These are phyloP conservation scores for Leucozona laternaria DNA, from an alignment of 2,888 invertebrate genomes.

Conservation along the genomic window DNA sequence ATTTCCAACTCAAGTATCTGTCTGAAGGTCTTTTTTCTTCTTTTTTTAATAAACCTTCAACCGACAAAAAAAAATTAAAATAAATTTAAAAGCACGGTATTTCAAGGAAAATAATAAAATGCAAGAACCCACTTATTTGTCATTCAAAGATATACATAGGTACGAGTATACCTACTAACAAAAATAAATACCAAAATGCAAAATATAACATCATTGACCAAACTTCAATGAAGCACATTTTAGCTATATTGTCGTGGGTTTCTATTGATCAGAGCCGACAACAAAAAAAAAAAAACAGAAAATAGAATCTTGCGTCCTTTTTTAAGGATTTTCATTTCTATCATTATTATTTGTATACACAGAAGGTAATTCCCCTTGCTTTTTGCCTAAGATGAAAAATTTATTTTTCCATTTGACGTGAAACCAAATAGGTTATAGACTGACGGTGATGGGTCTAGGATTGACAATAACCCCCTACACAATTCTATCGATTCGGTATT, in stretches of 20 bases:
- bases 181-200: slow-evolving; percentile 41
- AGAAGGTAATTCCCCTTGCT: slow-evolving; percentile 8
- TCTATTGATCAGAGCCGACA: neutral
- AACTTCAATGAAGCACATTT: slow-evolving; percentile 58
- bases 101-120: slow-evolving; percentile 13
- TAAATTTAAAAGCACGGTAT: neutral
- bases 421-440: slow-evolving; percentile 29
- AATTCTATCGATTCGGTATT: slow-evolving; percentile 63
- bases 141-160: slow-evolving; percentile 16
- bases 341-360: neutral
- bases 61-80: neutral
- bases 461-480: neutral
- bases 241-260: slow-evolving; percentile 47
- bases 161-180: too few species aligned
- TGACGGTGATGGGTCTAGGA: neutral
- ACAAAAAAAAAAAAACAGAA: slow-evolving; percentile 3
- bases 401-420: slow-evolving; percentile 51
- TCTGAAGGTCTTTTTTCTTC: neutral
- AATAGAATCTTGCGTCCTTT: slow-evolving; percentile 44
- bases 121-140: neutral
- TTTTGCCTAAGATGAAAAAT: slow-evolving; percentile 60
- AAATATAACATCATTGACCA: slow-evolving; percentile 66
- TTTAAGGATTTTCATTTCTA: slow-evolving; percentile 53
- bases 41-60: slow-evolving; percentile 3
- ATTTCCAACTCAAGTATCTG: neutral